Conservation (phyloP, 2,888 invertebrate genomes). For the Drosophila anomalata region DNA sequence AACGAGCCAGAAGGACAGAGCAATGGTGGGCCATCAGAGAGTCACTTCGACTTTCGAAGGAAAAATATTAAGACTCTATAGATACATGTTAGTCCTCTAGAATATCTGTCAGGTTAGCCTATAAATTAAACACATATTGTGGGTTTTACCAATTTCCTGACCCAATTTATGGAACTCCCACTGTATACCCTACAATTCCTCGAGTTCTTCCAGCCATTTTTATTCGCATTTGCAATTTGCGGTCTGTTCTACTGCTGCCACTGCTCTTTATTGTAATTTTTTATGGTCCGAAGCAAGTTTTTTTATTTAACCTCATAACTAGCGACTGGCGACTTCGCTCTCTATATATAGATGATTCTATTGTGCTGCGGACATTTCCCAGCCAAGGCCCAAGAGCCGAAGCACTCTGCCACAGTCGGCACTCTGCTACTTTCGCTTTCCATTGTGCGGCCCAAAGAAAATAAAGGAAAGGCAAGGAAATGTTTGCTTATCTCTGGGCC, state of each 20-base stretch:
- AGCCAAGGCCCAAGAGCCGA: constrained; percentile 58
- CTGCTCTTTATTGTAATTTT: constrained; percentile 68
- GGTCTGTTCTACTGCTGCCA: constrained; percentile 14
- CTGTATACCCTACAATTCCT: constrained; percentile 49
- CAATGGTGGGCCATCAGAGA: constrained; percentile 14
- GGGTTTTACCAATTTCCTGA: no score
- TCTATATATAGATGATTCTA: constrained; percentile 39
- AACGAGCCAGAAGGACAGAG: constrained; percentile 2
- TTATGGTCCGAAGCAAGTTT: constrained; percentile 54
- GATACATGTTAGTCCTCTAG: background rate
- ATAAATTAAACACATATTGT: background rate
- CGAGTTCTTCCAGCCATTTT: constrained; percentile 40
- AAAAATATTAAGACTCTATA: background rate
- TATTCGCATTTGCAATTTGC: constrained; percentile 46
- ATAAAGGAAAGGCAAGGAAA: constrained; percentile 41
- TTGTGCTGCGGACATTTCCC: constrained; percentile 37
- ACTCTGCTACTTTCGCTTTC: constrained; percentile 56
- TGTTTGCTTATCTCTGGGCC: constrained; percentile 63
- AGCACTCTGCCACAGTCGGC: constrained; percentile 16
- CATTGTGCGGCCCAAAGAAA: constrained; percentile 35
- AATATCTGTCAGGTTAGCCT: background rate
- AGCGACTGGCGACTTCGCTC: constrained; percentile 49
- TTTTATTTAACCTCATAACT: constrained; percentile 59
- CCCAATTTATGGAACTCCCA: constrained; percentile 1
- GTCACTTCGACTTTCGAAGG: constrained; percentile 4